phyloP scores from a whole-genome alignment of 2,113 vertebrate genomes.

The Ivindomyrus marchei region DNA sequence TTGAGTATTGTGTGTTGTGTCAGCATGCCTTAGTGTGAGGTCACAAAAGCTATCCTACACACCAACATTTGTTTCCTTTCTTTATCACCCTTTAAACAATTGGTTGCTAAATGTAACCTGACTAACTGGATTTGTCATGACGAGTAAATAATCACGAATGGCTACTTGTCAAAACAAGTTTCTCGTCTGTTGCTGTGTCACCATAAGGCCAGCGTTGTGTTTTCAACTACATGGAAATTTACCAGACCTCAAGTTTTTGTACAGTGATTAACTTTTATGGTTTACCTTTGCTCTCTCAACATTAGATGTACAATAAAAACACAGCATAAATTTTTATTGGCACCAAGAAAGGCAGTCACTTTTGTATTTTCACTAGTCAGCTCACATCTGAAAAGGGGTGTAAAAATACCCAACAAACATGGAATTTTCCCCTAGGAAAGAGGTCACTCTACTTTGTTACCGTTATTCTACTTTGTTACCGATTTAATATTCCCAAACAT shows the following conservation, averaged over 20 bases:
- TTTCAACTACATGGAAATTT: constrained; percentile 67
- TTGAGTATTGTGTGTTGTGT: neutral
- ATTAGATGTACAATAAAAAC: constrained; percentile 71
- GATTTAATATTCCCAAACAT: neutral
- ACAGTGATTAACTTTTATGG: constrained; percentile 76
- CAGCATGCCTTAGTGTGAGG: constrained; percentile 13
- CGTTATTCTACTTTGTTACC: neutral
- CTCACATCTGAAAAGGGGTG: constrained; percentile 56
- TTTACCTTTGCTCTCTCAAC: constrained; percentile 59
- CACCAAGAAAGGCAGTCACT: constrained; percentile 55
- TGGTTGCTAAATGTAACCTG: neutral
- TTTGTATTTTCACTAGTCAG: constrained; percentile 65
- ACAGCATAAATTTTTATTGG: constrained; percentile 71
- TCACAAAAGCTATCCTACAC: constrained; percentile 42
- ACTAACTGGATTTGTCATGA: constrained; percentile 7
- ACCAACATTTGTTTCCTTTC: neutral
- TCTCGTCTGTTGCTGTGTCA: constrained; percentile 49
- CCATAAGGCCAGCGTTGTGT: constrained; percentile 46
- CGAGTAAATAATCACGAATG: constrained; percentile 17
- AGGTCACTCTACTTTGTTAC: constrained; percentile 34
- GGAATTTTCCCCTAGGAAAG: constrained; percentile 45
- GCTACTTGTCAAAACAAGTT: constrained; percentile 8
- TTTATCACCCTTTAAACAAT: neutral
- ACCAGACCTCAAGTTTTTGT: constrained; percentile 70
- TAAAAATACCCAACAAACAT: constrained; percentile 55